Base-by-base conservation (phyloP, 2,797 vertebrate species). In the Brachyalestes nurse region DNA sequence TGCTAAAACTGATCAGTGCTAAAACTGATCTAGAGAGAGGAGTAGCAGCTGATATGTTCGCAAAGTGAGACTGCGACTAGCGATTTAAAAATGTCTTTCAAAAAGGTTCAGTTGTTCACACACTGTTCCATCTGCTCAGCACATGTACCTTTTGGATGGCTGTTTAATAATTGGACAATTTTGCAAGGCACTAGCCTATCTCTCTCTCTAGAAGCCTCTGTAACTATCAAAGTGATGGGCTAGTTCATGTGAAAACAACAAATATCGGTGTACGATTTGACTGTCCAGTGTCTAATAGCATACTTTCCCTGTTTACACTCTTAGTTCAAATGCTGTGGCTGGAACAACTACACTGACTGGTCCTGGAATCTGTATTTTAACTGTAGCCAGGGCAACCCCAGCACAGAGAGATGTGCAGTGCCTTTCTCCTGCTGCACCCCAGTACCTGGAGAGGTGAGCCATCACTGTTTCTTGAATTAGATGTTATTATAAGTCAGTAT, bases 341-440 rank as follows among this genome's bases (percentile, higher is more conserved):
- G 93, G 93, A 95, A 90, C 86, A 92, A 91, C 90, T 93, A 94
- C 89, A 94, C 89, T 0, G 94, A 95, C 91, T 94, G 94, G 93
- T 95, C 93, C 0, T 94, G 93, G 93, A 95, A 95, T 85, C 78
- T 93, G 53, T 94, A 95, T 88, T 95, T 95, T 80, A 94, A 95
- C 86, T 95, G 95, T 42, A 92, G 91, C n/a, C 57, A 74, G 10
- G 89, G 87, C 19, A 95, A 94, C 88, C 92, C 93, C 16, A 95
- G 93, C 88, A 83, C 82, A 0, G 93, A 95, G 86, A 89, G 92
- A 75, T 95, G 94, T 19, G 90, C 87, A 0, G 93, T 94, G 17
- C 94, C 94, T 0, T 94, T 90, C 78, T 95, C 94, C 87, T 95
- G 94, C 90, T 95, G 94, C 83, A 90, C 88, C 45, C 91, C 91